A percentile compares a stretch with the other conserved stretches of the same genome.
Evolutionary conservation across 2,113 vertebrate species (phyloP).

Genomic region (Protobothrops flavoviridis): DNA sequence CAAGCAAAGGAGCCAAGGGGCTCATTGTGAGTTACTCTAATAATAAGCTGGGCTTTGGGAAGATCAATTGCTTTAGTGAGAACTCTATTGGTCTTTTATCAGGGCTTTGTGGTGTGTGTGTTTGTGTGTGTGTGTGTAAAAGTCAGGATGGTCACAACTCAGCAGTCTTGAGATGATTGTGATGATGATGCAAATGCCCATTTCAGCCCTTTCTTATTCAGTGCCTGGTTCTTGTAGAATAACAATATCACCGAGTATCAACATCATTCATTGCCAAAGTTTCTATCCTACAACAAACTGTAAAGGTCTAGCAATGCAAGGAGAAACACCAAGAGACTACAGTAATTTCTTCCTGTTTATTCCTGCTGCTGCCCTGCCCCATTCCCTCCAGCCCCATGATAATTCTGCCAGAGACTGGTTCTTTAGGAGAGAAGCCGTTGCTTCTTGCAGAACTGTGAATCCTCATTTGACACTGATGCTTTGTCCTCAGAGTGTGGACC

Average conservation of each 20-base stretch:
- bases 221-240: background rate
- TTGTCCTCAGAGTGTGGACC: conserved; percentile 81
- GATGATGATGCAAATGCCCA: background rate
- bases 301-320: background rate
- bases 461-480: conserved; percentile 26
- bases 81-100: background rate
- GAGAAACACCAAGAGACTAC: background rate
- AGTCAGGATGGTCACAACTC: background rate
- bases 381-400: no score
- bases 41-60: background rate
- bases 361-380: background rate
- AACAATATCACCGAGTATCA: no score
- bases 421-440: background rate
- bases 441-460: background rate
- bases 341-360: background rate
- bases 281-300: background rate
- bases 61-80: conserved; percentile 1
- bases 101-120: background rate
- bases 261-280: background rate
- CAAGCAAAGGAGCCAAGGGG: background rate
- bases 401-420: background rate
- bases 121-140: background rate
- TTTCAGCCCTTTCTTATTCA: background rate
- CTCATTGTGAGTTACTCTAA: background rate
- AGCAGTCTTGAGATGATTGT: background rate